phyloP scores from a whole-genome alignment of 2,888 invertebrate species.

The Orthonychiurus folsomi region DNA sequence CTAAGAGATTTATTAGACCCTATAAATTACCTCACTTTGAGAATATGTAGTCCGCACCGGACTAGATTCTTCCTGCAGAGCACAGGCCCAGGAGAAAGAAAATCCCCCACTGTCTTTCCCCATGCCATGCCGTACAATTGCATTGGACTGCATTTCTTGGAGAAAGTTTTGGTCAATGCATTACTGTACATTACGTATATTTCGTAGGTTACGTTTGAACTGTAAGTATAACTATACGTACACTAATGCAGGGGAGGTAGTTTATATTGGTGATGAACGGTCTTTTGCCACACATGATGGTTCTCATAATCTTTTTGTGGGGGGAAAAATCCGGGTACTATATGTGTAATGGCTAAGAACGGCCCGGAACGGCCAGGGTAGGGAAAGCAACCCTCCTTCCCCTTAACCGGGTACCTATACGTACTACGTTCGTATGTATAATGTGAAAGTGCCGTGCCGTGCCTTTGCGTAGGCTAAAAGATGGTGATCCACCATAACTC shows the following conservation, averaged over 20 bases:
- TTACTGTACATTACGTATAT: too few relatives aligned
- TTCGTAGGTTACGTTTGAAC: too few relatives aligned
- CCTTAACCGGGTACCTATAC: not conserved
- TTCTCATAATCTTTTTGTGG: slow-evolving; percentile 11
- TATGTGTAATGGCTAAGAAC: not conserved
- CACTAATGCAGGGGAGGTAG: too few relatives aligned
- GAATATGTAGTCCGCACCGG: not conserved
- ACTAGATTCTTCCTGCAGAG: too few relatives aligned
- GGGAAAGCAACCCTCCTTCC: too few relatives aligned
- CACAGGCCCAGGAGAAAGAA: too few relatives aligned
- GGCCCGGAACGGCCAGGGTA: not conserved
- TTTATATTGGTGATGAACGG: slow-evolving; percentile 14
- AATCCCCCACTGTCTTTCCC: too few relatives aligned
- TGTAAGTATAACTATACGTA: not conserved
- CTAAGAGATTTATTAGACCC: not conserved
- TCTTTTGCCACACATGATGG: slow-evolving; percentile 17
- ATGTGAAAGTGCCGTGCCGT: not conserved
- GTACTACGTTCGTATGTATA: not conserved
- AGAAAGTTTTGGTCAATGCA: too few relatives aligned
- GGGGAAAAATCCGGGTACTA: too few relatives aligned
- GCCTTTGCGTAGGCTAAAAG: not conserved
- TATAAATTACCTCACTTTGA: not conserved
- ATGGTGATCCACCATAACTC: not conserved
- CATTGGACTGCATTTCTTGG: too few relatives aligned
- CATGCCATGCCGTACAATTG: too few relatives aligned